Percentiles rank a stretch among this genome's conserved stretches.
phyloP scores from a whole-genome alignment of 2,797 vertebrate species.

The Tangara arthus region DNA sequence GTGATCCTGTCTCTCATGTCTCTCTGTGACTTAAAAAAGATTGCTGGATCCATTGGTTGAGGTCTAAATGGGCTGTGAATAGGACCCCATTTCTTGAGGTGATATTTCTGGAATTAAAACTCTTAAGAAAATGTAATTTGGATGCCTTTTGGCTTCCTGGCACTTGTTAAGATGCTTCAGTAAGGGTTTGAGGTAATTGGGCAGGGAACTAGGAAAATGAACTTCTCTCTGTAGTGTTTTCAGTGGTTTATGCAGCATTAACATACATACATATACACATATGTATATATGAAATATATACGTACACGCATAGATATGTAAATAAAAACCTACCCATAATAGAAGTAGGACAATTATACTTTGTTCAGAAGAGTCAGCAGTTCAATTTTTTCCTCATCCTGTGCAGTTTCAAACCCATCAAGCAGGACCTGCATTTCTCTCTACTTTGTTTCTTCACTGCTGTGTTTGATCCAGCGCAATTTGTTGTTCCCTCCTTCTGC shows the following conservation, averaged over 20 bases:
- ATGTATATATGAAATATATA: background rate
- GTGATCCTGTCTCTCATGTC: background rate
- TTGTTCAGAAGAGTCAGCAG: background rate
- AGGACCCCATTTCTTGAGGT: background rate
- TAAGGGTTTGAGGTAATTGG: background rate
- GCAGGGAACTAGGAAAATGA: background rate
- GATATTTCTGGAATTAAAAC: background rate
- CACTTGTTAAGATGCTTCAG: background rate
- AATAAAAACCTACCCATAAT: background rate
- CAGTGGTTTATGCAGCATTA: background rate
- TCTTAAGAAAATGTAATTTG: background rate
- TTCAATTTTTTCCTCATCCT: background rate
- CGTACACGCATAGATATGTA: accelerated
- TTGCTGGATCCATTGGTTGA: background rate
- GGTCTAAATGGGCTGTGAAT: background rate
- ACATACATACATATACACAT: accelerated
- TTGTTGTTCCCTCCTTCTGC: background rate
- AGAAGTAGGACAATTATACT: background rate
- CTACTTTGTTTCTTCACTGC: background rate
- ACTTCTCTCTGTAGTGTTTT: background rate
- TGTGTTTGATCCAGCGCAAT: background rate
- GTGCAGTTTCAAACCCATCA: background rate
- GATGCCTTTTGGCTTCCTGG: background rate
- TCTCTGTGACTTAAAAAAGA: background rate
- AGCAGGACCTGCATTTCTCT: background rate